Evolutionary conservation across 1,140 invertebrate species (phyloP).

Genomic region (Drosophila mayri): DNA sequence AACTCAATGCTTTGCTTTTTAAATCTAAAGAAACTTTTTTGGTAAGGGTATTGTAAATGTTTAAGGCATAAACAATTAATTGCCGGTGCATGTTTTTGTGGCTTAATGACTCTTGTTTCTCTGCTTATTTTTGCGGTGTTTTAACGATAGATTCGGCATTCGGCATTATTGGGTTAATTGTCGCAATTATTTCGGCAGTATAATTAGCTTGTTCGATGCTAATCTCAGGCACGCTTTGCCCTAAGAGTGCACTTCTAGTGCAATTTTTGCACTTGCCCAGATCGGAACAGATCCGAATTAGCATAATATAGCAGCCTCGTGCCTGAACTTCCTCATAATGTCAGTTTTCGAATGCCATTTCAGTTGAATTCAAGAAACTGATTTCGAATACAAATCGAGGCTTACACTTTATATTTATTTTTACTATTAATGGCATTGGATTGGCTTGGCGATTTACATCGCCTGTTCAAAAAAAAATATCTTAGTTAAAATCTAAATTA

Average conservation of each 20-base stretch:
- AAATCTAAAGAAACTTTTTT: neutral
- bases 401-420: conserved; percentile 29
- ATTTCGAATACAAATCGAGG: conserved; percentile 1
- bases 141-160: conserved; percentile 41
- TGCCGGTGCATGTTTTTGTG: conserved; percentile 9
- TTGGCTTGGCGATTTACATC: conserved; percentile 24
- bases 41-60: conserved; percentile 12
- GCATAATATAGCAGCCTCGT: conserved; percentile 45
- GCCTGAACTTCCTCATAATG: conserved; percentile 59
- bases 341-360: conserved; percentile 44
- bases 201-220: conserved; percentile 41
- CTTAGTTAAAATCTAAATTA: conserved; percentile 47
- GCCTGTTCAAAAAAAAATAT: conserved; percentile 4
- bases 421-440: conserved; percentile 17
- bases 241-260: conserved; percentile 26
- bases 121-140: conserved; percentile 28
- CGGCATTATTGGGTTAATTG: conserved; percentile 47
- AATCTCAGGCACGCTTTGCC: conserved; percentile 39
- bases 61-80: conserved; percentile 32
- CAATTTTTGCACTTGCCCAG: conserved; percentile 26
- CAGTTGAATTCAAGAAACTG: conserved; percentile 3
- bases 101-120: conserved; percentile 41
- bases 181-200: conserved; percentile 50
- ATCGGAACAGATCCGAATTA: conserved; percentile 50
- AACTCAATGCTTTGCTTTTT: no score